phyloP scores from a whole-genome alignment of 2,113 vertebrate species.

The Macquaria ambigua region DNA sequence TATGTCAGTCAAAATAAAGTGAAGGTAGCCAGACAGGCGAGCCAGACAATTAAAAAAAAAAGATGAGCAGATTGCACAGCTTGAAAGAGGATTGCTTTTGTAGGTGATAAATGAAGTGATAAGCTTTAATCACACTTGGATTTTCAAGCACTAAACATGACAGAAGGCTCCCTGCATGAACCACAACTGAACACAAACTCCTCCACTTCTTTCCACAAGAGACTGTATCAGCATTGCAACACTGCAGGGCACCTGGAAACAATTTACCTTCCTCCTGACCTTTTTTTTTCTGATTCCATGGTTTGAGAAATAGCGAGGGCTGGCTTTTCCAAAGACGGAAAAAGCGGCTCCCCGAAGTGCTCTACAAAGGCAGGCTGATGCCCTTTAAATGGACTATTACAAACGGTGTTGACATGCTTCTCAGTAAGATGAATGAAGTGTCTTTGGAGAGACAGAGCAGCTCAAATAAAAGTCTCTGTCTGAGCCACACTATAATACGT shows the following conservation, averaged over 20 bases:
- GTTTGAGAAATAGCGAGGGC: constrained; percentile 61
- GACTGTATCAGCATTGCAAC: constrained; percentile 75
- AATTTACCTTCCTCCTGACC: constrained; percentile 82
- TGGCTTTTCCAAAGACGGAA: constrained; percentile 73
- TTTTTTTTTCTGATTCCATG: constrained; percentile 70
- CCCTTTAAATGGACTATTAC: constrained; percentile 76
- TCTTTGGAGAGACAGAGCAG: constrained; percentile 68
- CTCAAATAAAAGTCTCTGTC: constrained; percentile 68
- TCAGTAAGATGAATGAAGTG: constrained; percentile 77
- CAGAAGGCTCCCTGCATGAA: constrained; percentile 51
- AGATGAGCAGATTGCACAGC: neutral
- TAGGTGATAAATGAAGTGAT: constrained; percentile 39
- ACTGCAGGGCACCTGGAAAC: constrained; percentile 81
- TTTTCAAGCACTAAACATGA: constrained; percentile 42
- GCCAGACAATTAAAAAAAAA: neutral
- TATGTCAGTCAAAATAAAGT: neutral
- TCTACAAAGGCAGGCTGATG: constrained; percentile 75
- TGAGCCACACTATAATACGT: constrained; percentile 55
- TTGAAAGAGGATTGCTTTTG: neutral
- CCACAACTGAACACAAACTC: constrained; percentile 62
- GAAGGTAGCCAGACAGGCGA: neutral
- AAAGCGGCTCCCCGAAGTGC: constrained; percentile 64
- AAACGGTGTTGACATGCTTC: constrained; percentile 75
- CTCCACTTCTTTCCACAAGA: constrained; percentile 65
- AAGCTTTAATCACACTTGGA: constrained; percentile 24